Percentiles rank a stretch among this genome's conserved stretches.
phyloP scores from a whole-genome alignment of 2,797 vertebrate species.

The Myotis vivesi region DNA sequence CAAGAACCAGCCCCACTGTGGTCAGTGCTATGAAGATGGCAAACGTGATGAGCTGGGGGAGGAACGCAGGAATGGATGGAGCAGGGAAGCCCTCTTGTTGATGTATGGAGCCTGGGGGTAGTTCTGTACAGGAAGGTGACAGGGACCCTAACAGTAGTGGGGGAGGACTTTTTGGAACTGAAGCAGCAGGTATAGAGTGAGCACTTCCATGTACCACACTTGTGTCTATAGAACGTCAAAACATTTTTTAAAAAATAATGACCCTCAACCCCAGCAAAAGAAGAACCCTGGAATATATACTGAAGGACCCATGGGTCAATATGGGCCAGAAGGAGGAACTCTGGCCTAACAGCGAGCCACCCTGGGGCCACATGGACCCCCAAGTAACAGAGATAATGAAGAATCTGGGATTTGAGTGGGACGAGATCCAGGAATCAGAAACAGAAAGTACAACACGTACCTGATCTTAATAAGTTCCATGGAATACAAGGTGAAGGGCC shows the following conservation, averaged over 20 bases:
- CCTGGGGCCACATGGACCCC: background rate
- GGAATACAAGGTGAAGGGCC: background rate
- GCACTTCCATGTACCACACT: background rate
- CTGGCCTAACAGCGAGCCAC: background rate
- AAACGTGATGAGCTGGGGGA: background rate
- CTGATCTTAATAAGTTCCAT: background rate
- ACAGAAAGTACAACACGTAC: background rate
- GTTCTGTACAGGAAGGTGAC: background rate
- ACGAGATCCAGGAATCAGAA: background rate
- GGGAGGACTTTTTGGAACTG: background rate
- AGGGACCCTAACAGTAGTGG: background rate
- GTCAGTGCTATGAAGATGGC: background rate
- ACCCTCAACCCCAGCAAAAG: background rate
- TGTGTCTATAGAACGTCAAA: background rate
- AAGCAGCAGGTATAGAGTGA: background rate
- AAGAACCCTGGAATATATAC: background rate
- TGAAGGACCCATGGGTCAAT: background rate
- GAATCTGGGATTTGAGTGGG: background rate
- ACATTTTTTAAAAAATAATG: background rate
- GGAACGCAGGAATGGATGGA: background rate
- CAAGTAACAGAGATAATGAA: background rate
- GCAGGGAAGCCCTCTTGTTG: background rate
- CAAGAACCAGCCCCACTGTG: background rate
- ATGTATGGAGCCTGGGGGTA: background rate
- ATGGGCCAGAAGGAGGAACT: background rate